phyloP scores from a whole-genome alignment of 2,888 invertebrate genomes.

The Candidula unifasciata region DNA sequence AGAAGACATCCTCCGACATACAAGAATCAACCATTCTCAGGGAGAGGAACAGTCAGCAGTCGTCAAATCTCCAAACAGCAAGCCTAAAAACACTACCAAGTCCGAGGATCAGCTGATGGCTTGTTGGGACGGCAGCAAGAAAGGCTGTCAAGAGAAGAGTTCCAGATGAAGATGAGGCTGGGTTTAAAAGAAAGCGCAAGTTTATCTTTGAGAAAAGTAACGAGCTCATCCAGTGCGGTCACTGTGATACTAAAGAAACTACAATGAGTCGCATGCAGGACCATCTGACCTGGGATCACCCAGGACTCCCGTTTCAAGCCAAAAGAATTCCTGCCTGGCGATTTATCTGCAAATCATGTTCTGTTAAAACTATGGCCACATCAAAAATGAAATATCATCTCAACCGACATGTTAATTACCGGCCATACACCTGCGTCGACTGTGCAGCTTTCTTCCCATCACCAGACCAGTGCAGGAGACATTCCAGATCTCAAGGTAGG shows the following conservation, averaged over 20 bases:
- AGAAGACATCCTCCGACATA: slow-evolving; percentile 54
- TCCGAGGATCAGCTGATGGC: slow-evolving; percentile 24
- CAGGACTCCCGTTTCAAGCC: slow-evolving; percentile 40
- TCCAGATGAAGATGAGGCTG: neutral
- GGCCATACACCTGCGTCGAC: slow-evolving; percentile 57
- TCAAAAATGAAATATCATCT: slow-evolving; percentile 60
- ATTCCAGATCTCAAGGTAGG: slow-evolving; percentile 54
- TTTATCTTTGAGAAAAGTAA: slow-evolving; percentile 50
- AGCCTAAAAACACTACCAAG: neutral
- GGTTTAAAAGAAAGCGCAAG: slow-evolving; percentile 16
- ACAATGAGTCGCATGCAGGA: slow-evolving; percentile 49
- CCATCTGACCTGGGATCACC: slow-evolving; percentile 49
- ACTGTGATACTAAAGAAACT: slow-evolving; percentile 47
- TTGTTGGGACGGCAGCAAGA: slow-evolving; percentile 51
- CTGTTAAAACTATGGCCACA: slow-evolving; percentile 56
- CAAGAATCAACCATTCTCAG: slow-evolving; percentile 49
- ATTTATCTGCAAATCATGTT: slow-evolving; percentile 56
- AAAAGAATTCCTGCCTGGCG: slow-evolving; percentile 55
- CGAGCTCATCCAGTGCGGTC: slow-evolving; percentile 44
- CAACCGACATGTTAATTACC: slow-evolving; percentile 58
- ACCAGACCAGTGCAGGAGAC: slow-evolving; percentile 58
- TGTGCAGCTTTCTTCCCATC: slow-evolving; percentile 57
- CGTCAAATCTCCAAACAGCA: neutral
- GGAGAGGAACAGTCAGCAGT: slow-evolving; percentile 16
- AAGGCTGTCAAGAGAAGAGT: slow-evolving; percentile 46